Evolutionary conservation across 2,888 invertebrate genomes (phyloP), one percentile per base, ranked within the genome.

Genomic region (Patella caerulea): DNA sequence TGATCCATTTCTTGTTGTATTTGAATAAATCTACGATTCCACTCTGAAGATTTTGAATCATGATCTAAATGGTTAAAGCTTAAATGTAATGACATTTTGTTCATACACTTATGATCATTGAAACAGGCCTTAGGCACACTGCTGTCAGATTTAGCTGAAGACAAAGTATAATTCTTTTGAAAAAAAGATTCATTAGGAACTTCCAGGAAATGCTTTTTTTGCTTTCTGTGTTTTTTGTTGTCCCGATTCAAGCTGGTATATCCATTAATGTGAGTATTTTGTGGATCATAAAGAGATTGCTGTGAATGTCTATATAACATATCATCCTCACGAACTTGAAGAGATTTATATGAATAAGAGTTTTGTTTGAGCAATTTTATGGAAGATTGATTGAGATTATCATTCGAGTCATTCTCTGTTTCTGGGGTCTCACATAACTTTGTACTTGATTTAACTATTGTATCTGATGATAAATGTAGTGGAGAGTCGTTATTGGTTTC

Each of bases 1-100:
- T 82, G 83, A 71, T 88, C 87, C 88, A 88, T 88, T 79, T 88
- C 88, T 71, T 84, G 84, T 79, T 88, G 88, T 69, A 88, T 88
- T 80, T 88, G 85, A 71, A 84, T 85, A 74, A 86, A 87, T 72
- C 87, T 81, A 52, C 86, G 84, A 75, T 86, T 86, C 88, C 88
- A 88, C 80, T 87, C 86, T 45, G 83, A 53, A 7, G 85, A 85
- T 75, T 86, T 86, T 75, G 84, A 85, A 73, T 88, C 86, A 54
- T 56, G 65, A 59, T 72, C 78, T 19, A 84, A 79, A 17, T 82
- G 79, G 53, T 71, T 74, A 73, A 76, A 78, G 65, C 78, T 82
- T 11, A 71, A 75, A 71, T 74, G 79, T 65, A 75, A 80, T 3
- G 75, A 34, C 24, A 15, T 59, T 70, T 65, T 78, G 19, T 11